phyloP scores from a whole-genome alignment of 1,140 invertebrate genomes.

The Aphaenogaster floridana region DNA sequence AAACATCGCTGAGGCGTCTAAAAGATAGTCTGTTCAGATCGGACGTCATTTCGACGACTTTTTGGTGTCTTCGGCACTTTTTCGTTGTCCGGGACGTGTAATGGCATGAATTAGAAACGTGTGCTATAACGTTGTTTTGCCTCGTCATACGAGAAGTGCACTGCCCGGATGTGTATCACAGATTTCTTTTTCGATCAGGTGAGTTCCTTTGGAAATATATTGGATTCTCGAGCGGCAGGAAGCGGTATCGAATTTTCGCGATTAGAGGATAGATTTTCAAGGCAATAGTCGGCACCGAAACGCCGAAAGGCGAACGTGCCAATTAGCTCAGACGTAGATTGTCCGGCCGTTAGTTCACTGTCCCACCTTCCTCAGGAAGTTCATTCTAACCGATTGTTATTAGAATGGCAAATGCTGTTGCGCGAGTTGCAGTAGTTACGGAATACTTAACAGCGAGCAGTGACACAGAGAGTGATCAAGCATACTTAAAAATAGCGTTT shows the following conservation, averaged over 20 bases:
- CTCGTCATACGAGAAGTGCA: neutral
- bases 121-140: slow-evolving; percentile 7
- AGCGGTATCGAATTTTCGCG: neutral
- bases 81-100: neutral
- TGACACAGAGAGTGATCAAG: slow-evolving; percentile 45
- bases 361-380: slow-evolving; percentile 36
- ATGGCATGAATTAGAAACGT: neutral
- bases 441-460: slow-evolving; percentile 34
- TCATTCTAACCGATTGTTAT: slow-evolving; percentile 24
- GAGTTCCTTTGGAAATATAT: neutral
- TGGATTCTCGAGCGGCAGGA: neutral
- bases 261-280: slow-evolving; percentile 22
- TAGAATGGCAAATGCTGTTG: neutral
- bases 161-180: slow-evolving; percentile 20
- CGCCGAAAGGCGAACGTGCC: neutral
- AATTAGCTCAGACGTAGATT: slow-evolving; percentile 1
- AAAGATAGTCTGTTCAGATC: neutral
- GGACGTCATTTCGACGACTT: neutral
- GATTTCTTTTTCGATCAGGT: slow-evolving; percentile 16
- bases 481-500: slow-evolving; percentile 43
- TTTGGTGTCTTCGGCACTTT: neutral
- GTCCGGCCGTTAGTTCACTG: neutral
- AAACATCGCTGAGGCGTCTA: neutral
- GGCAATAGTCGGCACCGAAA: neutral
- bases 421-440: neutral